phyloP scores from a whole-genome alignment of 1,140 invertebrate species.

The Ostrea edulis region DNA sequence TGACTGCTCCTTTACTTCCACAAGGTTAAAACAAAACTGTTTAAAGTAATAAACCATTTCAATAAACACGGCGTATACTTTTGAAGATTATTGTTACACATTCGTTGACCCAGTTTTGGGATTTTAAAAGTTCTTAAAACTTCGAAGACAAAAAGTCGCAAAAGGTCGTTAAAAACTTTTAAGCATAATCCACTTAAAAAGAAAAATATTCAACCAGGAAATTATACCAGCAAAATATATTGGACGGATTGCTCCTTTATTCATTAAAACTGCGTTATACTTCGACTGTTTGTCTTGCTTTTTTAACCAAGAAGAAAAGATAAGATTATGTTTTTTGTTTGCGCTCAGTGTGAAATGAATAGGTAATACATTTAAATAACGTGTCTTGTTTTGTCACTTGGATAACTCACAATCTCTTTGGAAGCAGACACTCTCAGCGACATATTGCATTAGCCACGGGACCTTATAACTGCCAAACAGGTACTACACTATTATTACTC shows the following conservation, averaged over 20 bases:
- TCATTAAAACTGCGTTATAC: constrained; percentile 7
- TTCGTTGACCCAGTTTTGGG: background rate
- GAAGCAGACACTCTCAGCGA: background rate
- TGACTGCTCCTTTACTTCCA: too few relatives aligned
- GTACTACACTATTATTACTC: too few relatives aligned
- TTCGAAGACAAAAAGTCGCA: background rate
- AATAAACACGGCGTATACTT: too few relatives aligned
- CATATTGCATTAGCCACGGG: background rate
- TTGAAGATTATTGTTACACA: background rate
- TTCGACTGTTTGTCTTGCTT: background rate
- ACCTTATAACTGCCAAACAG: background rate
- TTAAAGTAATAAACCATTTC: too few relatives aligned
- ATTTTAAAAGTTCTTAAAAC: background rate
- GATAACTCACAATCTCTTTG: constrained; percentile 7
- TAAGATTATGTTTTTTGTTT: constrained; percentile 36
- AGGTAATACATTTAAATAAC: constrained; percentile 24
- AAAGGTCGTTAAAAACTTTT: background rate
- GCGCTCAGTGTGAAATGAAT: constrained; percentile 3
- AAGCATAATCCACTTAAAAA: constrained; percentile 36
- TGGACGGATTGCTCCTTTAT: background rate
- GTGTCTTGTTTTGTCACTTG: constrained; percentile 21
- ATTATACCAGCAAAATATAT: background rate
- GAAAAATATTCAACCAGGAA: constrained; percentile 14
- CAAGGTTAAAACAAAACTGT: too few relatives aligned
- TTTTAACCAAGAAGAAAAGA: constrained; percentile 27